Base-by-base conservation (phyloP, 2,888 invertebrate species). In the Apeira syringaria region DNA sequence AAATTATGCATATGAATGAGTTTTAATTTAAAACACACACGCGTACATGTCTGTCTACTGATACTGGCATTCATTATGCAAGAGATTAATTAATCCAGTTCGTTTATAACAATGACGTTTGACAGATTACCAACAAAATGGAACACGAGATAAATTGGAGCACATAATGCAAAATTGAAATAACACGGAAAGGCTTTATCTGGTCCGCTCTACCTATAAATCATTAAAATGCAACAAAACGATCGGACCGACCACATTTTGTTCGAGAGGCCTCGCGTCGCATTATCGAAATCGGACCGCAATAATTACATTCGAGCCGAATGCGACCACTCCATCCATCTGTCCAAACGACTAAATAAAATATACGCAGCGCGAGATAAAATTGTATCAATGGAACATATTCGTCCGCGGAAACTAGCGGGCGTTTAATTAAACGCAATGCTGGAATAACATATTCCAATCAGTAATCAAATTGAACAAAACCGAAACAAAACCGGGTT, bases 281-380 rank as follows among this genome's bases (percentile, higher is more conserved):
- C 80, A 86, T 86, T 86, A 87, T 87, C 86, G 84, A 77, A 85
- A 85, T 80, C 85, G 80, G 73, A 81, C 86, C 83, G 77, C 86
- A 82, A 77, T 86, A 86, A 88, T 88, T 87, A 88, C 87, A 87
- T 83, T 80, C 80, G 77, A 73, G 71, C 73, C 72, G 82, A 80
- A 80, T 68, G 78, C 80, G 72, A 69, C 77, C 74, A 64, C 74
- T 77, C 72, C 72, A 74, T 83, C 79, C 79, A 73, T 79, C 79
- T 76, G 79, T 81, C 70, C 78, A 66, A 72, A 70, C 69, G 71
- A 68, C 74, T 72, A 78, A 78, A 82, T 83, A 83, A 79, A 66
- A 63, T 62, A 79, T 73, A 73, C 63, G 67, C 58, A 64, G 52
- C 56, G 59, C 20, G 59, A 34, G 74, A 81, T 80, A 79, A 76